Percentiles rank a stretch among this genome's conserved stretches.
phyloP scores from a whole-genome alignment of 2,888 invertebrate species.

The Drosophila mulleri region DNA sequence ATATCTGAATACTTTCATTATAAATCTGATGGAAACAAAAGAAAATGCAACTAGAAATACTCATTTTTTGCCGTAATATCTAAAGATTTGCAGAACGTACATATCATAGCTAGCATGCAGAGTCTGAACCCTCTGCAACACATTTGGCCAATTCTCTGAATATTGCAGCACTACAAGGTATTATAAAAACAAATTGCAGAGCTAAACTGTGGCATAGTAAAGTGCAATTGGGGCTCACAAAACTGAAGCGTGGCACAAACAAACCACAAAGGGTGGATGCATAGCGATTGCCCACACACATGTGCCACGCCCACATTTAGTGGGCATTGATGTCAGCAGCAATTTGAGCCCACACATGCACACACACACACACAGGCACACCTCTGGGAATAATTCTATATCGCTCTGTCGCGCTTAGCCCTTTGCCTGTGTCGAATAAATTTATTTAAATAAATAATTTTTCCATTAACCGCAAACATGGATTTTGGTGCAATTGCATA shows the following conservation, averaged over 20 bases:
- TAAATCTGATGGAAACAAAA: neutral
- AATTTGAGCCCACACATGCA: slow-evolving; percentile 32
- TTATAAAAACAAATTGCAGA: slow-evolving; percentile 6
- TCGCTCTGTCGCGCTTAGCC: slow-evolving; percentile 21
- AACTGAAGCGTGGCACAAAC: slow-evolving; percentile 32
- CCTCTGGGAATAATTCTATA: slow-evolving; percentile 16
- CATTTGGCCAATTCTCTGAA: slow-evolving; percentile 7
- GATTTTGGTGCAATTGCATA: slow-evolving; percentile 75
- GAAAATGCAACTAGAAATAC: neutral
- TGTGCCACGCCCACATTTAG: slow-evolving; percentile 13
- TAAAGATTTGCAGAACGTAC: neutral
- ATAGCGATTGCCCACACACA: neutral
- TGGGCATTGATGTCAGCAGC: slow-evolving; percentile 59
- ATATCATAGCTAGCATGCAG: neutral
- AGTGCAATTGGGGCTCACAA: slow-evolving; percentile 20
- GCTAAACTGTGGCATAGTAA: slow-evolving; percentile 11
- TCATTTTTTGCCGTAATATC: neutral
- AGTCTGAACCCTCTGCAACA: neutral
- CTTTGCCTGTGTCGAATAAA: slow-evolving; percentile 61
- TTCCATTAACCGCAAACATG: slow-evolving; percentile 78
- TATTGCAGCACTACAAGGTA: slow-evolving; percentile 2
- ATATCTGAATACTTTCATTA: no score
- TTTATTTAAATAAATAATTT: slow-evolving; percentile 78
- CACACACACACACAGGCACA: neutral
- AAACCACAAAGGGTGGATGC: slow-evolving; percentile 18